Base-by-base conservation (phyloP, 2,113 vertebrate species). In the Falcunculus frontatus region DNA sequence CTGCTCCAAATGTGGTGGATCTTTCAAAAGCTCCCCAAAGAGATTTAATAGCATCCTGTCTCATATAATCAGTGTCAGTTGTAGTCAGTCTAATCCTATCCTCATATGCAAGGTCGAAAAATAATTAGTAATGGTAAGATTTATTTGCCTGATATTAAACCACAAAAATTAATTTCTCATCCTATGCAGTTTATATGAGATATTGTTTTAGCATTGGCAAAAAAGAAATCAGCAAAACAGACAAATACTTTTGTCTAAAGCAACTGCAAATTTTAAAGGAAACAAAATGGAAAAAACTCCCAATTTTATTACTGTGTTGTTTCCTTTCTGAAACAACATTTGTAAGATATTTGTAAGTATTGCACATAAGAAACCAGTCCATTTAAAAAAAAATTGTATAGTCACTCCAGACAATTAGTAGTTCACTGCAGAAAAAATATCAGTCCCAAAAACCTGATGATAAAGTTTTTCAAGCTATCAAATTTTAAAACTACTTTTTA, bases 21-120 rank as follows among this genome's bases (percentile, higher is more conserved):
- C 86, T 83, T 92, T 87, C 60, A 84, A 90, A 93, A 88, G 63
- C 32, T 83, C 30, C 90, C 86, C 91, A 84, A 97, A 94, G 84
- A 82, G 90, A 96, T 93, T 97, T 87, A 92, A 96, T 97, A 97
- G 88, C 83, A 95, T 92, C 72, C 91, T 95, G 88, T 95, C 97
- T 95, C 78, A 95, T 20, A 77, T 91, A 91, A 95, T 93, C 96
- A 96, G 60, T 89, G 85, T 95, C 87, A 75, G 81, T 46, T 69
- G 77, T 68, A 93, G 46, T 78, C 89, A 86, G 30, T 59, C 55
- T 95, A 96, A 95, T 95, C 78, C 85, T 64, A 81, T 95, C 96
- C 75, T 88, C 62, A 81, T 94, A 69, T 90, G 63, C 85, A 97
- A 96, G n/a, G 42, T 79, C 11, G 30, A 95, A 79, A 95, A 95